Evolutionary conservation across 2,888 invertebrate genomes (phyloP), one percentile per base, ranked within the genome.

Genomic region (Ectemnius lituratus): DNA sequence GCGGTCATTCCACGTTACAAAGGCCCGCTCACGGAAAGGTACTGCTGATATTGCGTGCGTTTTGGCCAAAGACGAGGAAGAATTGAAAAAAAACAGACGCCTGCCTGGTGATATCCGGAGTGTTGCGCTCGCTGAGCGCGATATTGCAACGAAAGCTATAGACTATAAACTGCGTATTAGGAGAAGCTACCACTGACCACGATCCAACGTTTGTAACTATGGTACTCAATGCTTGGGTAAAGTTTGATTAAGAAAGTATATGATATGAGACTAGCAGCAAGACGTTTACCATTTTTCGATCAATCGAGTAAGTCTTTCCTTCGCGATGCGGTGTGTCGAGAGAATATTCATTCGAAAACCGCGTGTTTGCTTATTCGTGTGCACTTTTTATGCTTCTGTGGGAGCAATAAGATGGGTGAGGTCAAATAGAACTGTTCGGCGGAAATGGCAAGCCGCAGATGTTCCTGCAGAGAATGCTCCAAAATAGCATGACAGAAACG

Each of bases 1-100:
- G 83, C 81, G 83, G 82, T 82, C 78, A 82, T 81, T 83, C 78
- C 79, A 79, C 84, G 81, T 84, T 84, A 87, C 87, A 88, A 88
- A 88, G 88, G 87, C 82, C 76, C 77, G 72, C 80, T 68, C 69
- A 84, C 80, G 83, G 81, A 82, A 87, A 87, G 84, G 80, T 83
- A 85, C 82, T 75, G 79, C 77, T 78, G 76, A 82, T 83, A 84
- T 84, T 37, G 37, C 37, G 37, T 37, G 80, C 83, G 84, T 84
- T 87, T 87, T 78, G 70, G 73, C 82, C 82, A 83, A 85, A 84
- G 84, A 85, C 74, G 82, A 73, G 75, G 72, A 78, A 62, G 79
- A 72, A 72, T 76, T 68, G 68, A 75, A 79, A 52, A 74, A 69
- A 71, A 56, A 61, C 6, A 49, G 28, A 61, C 52, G 57, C n/a